Evolutionary conservation across 2,888 invertebrate genomes (phyloP).

Genomic region (Ophonus ardosiacus): DNA sequence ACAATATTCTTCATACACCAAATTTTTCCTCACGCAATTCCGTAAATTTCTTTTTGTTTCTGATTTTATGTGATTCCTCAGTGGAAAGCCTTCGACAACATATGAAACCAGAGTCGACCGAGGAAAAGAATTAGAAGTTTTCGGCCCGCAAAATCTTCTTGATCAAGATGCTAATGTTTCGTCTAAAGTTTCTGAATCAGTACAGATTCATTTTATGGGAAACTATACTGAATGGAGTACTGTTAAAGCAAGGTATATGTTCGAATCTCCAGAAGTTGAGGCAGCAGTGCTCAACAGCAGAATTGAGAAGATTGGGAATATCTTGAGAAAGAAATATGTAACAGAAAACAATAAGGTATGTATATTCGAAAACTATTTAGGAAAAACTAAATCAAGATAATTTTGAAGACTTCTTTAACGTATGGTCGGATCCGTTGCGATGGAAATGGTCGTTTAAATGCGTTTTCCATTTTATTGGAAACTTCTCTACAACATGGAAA

Average conservation of each 20-base stretch:
- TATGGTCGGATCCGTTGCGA: conserved; percentile 89
- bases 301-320: conserved; percentile 71
- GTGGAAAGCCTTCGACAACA: conserved; percentile 72
- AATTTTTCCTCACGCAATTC: too few species aligned
- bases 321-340: conserved; percentile 70
- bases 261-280: conserved; percentile 76
- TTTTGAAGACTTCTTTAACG: conserved; percentile 72
- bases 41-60: not conserved
- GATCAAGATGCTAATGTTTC: conserved; percentile 12
- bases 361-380: not conserved
- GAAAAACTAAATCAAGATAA: conserved; percentile 4
- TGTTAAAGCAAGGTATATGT: conserved; percentile 75
- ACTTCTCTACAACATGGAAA: conserved; percentile 79
- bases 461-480: conserved; percentile 84
- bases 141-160: conserved; percentile 9
- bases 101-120: conserved; percentile 71
- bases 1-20: too few species aligned
- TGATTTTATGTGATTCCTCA: conserved; percentile 58
- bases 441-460: conserved; percentile 84
- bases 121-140: conserved; percentile 24
- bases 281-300: conserved; percentile 74
- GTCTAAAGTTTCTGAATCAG: conserved; percentile 11
- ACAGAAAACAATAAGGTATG: conserved; percentile 68
- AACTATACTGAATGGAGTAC: conserved; percentile 51
- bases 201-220: conserved; percentile 58